Conservation (phyloP, 2,113 vertebrate species). For the Tragelaphus buxtoni region DNA sequence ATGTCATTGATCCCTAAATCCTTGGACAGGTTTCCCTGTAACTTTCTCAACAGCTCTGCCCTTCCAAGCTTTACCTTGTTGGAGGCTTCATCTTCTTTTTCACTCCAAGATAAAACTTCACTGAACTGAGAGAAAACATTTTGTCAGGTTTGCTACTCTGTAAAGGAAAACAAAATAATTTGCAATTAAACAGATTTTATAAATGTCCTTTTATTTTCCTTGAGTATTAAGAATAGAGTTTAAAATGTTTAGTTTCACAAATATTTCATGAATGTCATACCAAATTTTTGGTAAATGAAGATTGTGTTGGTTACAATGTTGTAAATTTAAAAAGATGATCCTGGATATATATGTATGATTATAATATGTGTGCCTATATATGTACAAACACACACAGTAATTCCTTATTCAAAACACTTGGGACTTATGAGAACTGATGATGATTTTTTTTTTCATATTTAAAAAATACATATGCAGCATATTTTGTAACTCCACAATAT, state of each 20-base stretch:
- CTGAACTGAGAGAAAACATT: slow-evolving; percentile 82
- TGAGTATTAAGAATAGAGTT: neutral
- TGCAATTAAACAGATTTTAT: neutral
- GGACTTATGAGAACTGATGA: neutral
- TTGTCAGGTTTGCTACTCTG: slow-evolving; percentile 93
- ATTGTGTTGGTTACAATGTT: neutral
- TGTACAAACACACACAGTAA: neutral
- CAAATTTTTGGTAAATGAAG: neutral
- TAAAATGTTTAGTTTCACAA: slow-evolving; percentile 4
- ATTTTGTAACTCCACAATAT: neutral
- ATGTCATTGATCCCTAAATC: neutral
- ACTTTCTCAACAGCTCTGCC: neutral
- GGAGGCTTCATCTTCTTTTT: slow-evolving; percentile 94
- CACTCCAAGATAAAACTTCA: slow-evolving; percentile 93
- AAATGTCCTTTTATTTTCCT: neutral
- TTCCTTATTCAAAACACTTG: neutral
- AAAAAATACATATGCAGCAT: neutral
- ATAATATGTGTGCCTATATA: neutral
- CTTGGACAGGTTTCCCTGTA: neutral
- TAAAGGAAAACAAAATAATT: slow-evolving; percentile 60
- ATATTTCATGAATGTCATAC: neutral
- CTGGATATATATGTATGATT: neutral
- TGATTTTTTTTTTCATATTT: neutral
- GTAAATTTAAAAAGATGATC: neutral
- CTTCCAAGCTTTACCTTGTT: slow-evolving; percentile 82